Base-by-base conservation (phyloP, 2,888 invertebrate species). In the Tanaodytes sp. region DNA sequence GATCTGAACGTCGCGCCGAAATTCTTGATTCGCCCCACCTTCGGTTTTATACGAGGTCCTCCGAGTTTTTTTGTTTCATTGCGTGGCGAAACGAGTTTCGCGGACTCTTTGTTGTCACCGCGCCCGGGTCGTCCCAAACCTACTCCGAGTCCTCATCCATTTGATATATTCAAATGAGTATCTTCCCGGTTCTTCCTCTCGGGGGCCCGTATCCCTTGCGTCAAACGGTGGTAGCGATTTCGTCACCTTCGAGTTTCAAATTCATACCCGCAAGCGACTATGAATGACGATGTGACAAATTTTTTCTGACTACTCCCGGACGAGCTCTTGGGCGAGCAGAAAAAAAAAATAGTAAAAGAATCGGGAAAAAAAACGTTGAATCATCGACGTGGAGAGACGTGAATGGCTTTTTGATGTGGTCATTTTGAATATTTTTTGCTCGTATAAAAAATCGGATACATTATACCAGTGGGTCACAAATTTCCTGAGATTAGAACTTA, bases 1-100 rank as follows among this genome's bases (percentile, higher is more conserved):
- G 67, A 70, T 73, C 67, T 62, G 68, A 71, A 68, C 67, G 68
- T 64, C 70, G 61, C 42, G 27, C 58, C 61, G 55, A 63, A 51
- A 46, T 3, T 52, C 52, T 23, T 23, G 4, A 23, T 4, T 23
- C 23, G 30, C 36, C 42, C 55, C 30, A 14, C 52, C 27, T 23
- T 33, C 58, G 4, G 11, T 33, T 19, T 49, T 23, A 14, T 6
- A 14, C 14, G 36, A 16, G n/a, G 31, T 9, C 14, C 39, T 19
- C 45, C 9, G 59, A 11, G 2, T 57, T 49, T 19, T 49, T 51
- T 62, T 51, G 8, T 51, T 18, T 16, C 36, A 39, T 23, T 52
- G 45, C 45, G 30, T 52, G 37, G 39, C 20, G 23, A 52, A 70
- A 70, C 70, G 70, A 46, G 70, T 70, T 70, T 57, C 52, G 43